Conservation (phyloP, 2,113 vertebrate species). For the Cephalophus harveyi region DNA sequence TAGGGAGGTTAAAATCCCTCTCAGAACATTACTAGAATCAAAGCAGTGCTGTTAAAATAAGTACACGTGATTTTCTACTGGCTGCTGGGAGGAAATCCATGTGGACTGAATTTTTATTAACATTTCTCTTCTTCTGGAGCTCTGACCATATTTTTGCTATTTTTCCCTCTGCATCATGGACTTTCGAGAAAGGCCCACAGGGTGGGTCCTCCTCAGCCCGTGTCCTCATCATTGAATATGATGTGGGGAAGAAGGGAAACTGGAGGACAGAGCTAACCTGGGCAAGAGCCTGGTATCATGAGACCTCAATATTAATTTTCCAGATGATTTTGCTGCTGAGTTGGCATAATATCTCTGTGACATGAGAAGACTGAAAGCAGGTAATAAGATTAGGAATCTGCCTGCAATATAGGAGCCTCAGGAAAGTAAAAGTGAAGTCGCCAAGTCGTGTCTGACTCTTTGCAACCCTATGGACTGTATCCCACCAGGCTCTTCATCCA, state of each 20-base stretch:
- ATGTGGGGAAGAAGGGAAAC: neutral
- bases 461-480: neutral
- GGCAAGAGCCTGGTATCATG: neutral
- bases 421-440: neutral
- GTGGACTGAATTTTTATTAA: neutral
- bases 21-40: neutral
- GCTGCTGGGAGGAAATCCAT: neutral
- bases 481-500: accelerated
- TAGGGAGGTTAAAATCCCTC: neutral
- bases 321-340: neutral
- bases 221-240: neutral
- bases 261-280: neutral
- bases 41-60: neutral
- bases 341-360: neutral
- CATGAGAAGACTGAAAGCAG: neutral
- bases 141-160: neutral
- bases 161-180: neutral
- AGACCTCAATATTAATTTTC: neutral
- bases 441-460: accelerated
- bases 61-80: neutral
- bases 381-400: neutral
- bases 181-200: neutral
- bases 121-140: neutral
- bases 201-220: neutral
- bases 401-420: neutral